phyloP scores from a whole-genome alignment of 2,888 invertebrate species.

The Diaperis boleti region DNA sequence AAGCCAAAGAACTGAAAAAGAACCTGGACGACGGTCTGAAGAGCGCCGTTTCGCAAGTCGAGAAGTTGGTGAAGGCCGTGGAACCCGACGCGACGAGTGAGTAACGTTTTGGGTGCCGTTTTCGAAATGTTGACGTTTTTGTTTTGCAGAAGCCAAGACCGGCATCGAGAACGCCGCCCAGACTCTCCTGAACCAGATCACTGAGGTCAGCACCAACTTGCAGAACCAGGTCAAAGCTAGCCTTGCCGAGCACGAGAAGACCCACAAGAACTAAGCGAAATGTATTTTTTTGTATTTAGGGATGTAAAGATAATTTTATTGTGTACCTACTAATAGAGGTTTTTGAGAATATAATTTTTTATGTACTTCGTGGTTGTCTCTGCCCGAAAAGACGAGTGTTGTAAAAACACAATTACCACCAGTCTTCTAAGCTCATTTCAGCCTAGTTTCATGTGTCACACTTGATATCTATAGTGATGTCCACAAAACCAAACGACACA shows the following conservation, averaged over 20 bases:
- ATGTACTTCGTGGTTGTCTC: too few species aligned
- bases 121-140: constrained; percentile 1
- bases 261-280: constrained; percentile 33
- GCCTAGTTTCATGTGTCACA: too few species aligned
- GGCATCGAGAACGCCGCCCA: constrained; percentile 52
- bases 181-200: constrained; percentile 51
- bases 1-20: constrained; percentile 58
- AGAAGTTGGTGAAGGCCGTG: constrained; percentile 58
- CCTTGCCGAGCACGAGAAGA: constrained; percentile 39
- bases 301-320: neutral
- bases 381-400: too few species aligned
- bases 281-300: constrained; percentile 3
- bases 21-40: constrained; percentile 58
- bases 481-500: too few species aligned
- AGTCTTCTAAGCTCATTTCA: too few species aligned
- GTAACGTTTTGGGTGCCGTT: constrained; percentile 33
- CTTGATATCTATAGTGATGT: too few species aligned
- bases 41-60: constrained; percentile 56
- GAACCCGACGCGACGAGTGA: constrained; percentile 60
- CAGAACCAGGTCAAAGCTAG: constrained; percentile 48
- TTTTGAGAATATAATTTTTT: too few species aligned
- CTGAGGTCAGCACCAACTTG: constrained; percentile 51
- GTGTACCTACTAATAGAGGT: too few species aligned
- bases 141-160: constrained; percentile 50
- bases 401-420: too few species aligned